These are phyloP conservation scores for Polypedilum vanderplanki DNA, from an alignment of 1,140 invertebrate species.

Conservation along the genomic window DNA sequence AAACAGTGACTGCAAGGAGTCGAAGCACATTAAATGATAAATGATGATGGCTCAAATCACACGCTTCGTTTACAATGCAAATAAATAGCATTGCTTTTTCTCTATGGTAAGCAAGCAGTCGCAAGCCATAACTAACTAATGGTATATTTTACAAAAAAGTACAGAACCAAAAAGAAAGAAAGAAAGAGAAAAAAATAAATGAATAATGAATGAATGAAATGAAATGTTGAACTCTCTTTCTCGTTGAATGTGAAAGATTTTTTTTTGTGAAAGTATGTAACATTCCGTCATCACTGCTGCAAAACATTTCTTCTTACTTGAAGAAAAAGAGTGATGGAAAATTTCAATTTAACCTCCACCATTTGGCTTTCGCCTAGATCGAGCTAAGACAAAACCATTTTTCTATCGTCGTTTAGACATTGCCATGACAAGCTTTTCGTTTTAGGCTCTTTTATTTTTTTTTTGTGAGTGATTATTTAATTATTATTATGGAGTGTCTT, in stretches of 20 bases:
- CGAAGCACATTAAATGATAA: background rate
- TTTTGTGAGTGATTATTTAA: too few species aligned
- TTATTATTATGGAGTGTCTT: too few species aligned
- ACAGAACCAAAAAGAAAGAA: background rate
- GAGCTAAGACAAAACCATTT: too few species aligned
- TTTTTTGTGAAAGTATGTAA: background rate
- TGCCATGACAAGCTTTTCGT: too few species aligned
- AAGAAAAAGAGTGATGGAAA: too few species aligned
- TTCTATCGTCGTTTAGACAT: too few species aligned
- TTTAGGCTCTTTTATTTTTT: too few species aligned
- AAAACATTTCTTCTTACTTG: too few species aligned
- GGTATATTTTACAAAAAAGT: background rate
- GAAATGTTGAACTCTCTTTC: background rate
- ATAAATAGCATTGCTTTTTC: background rate
- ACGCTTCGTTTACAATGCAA: constrained; percentile 17
- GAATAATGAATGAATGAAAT: background rate
- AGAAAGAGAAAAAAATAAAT: background rate
- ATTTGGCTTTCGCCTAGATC: too few species aligned
- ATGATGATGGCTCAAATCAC: constrained; percentile 17
- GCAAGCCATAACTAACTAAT: background rate
- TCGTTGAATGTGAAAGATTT: background rate
- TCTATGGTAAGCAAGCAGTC: background rate
- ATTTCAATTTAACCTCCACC: too few species aligned
- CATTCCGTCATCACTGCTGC: too few species aligned
- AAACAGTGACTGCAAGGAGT: too few species aligned